Evolutionary conservation across 1,140 invertebrate genomes (phyloP).

Genomic region (Drosophila kohkoa): DNA sequence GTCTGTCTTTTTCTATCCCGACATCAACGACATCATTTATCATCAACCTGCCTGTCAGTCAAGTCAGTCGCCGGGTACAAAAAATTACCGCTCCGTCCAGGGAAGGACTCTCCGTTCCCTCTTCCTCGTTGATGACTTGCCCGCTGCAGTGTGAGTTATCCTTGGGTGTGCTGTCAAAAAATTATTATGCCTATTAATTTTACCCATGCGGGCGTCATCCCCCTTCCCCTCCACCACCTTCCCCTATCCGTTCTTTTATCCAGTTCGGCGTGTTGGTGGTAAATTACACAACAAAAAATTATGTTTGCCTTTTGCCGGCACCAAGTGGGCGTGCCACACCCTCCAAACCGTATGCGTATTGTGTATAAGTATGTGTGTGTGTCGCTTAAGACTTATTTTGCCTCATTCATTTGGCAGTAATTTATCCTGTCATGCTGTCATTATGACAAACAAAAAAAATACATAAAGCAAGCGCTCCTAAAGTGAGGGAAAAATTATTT

Average conservation of each 20-base stretch:
- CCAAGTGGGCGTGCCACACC: conserved; percentile 67
- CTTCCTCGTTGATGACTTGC: conserved; percentile 62
- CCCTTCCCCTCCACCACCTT: background rate
- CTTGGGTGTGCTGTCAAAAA: conserved; percentile 84
- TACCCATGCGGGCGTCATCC: conserved; percentile 70
- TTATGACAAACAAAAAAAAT: conserved; percentile 77
- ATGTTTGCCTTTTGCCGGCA: conserved; percentile 80
- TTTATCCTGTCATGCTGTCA: conserved; percentile 85
- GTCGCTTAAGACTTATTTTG: conserved; percentile 81
- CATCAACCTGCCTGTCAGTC: conserved; percentile 85
- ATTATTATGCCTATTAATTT: conserved; percentile 85
- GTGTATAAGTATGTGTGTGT: conserved; percentile 46
- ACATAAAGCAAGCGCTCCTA: conserved; percentile 53
- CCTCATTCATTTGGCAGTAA: conserved; percentile 83
- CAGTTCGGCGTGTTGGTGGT: conserved; percentile 58
- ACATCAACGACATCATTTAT: conserved; percentile 85
- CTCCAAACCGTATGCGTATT: conserved; percentile 1
- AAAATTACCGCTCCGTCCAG: conserved; percentile 42
- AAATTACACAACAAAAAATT: conserved; percentile 82
- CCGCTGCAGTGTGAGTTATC: conserved; percentile 68
- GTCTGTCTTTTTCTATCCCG: conserved; percentile 31
- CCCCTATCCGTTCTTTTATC: conserved; percentile 17
- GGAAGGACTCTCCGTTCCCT: conserved; percentile 18
- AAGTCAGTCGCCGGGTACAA: conserved; percentile 58
- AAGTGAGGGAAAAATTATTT: conserved; percentile 71